phyloP scores from a whole-genome alignment of 2,113 vertebrate species.

The Coturnix japonica region DNA sequence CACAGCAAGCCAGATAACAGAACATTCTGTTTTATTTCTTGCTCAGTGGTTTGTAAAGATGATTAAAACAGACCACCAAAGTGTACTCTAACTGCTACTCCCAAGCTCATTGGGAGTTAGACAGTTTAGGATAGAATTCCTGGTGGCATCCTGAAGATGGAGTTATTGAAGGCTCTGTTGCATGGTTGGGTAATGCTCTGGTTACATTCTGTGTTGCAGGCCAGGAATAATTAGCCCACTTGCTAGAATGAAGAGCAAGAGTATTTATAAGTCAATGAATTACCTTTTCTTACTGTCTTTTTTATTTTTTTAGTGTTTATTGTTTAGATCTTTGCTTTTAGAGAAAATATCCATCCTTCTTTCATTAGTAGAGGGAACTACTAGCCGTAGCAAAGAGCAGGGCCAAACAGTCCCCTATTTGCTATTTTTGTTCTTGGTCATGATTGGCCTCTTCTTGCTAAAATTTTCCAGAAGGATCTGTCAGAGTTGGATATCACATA shows the following conservation, averaged over 20 bases:
- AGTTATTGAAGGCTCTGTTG: neutral
- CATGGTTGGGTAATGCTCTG: neutral
- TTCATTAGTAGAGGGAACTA: neutral
- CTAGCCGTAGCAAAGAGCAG: neutral
- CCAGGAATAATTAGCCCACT: neutral
- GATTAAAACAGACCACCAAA: neutral
- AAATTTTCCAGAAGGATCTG: neutral
- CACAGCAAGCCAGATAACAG: neutral
- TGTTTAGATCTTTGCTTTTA: neutral
- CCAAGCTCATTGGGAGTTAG: neutral
- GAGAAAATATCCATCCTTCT: neutral
- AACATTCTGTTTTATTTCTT: conserved; percentile 25
- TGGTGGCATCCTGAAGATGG: neutral
- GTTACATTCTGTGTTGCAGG: neutral
- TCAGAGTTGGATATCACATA: neutral
- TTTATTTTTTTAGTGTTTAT: neutral
- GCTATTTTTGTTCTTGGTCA: neutral
- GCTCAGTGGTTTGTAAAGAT: neutral
- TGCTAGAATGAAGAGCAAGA: neutral
- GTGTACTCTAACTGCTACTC: neutral
- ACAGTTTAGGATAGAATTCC: conserved; percentile 25
- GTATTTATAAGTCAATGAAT: neutral
- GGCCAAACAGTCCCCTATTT: neutral
- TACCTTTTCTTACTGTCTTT: neutral
- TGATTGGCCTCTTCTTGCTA: neutral